These are phyloP conservation scores for Scaptomyza graminum DNA, from an alignment of 1,140 invertebrate genomes.

Conservation along the genomic window DNA sequence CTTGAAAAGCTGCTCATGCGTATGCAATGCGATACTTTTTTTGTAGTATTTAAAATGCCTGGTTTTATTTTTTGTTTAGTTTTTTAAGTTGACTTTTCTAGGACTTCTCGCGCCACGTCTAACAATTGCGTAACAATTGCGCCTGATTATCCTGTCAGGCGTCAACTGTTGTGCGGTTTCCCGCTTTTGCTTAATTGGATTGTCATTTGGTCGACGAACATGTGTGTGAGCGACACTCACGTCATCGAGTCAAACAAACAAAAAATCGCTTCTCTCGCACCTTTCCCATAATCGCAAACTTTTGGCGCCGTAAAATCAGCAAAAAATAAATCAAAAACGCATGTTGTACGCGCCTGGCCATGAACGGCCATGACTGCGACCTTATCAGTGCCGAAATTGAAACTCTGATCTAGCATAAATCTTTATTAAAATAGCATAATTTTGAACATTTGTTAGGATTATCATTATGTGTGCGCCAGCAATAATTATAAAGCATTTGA, in stretches of 20 bases:
- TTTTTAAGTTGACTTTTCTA: conserved; percentile 62
- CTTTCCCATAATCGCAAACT: conserved; percentile 48
- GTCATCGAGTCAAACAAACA: conserved; percentile 36
- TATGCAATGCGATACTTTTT: conserved; percentile 75
- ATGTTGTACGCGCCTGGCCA: conserved; percentile 33
- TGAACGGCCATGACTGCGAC: conserved; percentile 64
- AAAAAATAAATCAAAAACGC: conserved; percentile 17
- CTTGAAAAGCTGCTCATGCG: conserved; percentile 70
- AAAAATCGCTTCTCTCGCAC: conserved; percentile 26
- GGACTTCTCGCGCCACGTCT: conserved; percentile 55
- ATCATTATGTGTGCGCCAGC: neutral
- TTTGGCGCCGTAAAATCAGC: conserved; percentile 48
- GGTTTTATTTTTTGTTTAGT: conserved; percentile 37
- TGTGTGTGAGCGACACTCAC: conserved; percentile 72
- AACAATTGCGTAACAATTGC: conserved; percentile 74
- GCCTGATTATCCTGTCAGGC: conserved; percentile 77
- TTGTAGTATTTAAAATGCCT: conserved; percentile 58
- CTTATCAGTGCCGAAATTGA: conserved; percentile 43
- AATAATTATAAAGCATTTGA: conserved; percentile 9
- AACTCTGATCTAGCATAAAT: conserved; percentile 3
- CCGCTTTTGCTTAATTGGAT: conserved; percentile 69
- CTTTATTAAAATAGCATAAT: neutral
- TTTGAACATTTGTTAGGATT: conserved; percentile 3
- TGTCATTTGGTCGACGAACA: conserved; percentile 17
- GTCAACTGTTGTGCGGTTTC: conserved; percentile 73